Conservation (phyloP, 2,888 invertebrate species). For the Microctonus brassicae region DNA sequence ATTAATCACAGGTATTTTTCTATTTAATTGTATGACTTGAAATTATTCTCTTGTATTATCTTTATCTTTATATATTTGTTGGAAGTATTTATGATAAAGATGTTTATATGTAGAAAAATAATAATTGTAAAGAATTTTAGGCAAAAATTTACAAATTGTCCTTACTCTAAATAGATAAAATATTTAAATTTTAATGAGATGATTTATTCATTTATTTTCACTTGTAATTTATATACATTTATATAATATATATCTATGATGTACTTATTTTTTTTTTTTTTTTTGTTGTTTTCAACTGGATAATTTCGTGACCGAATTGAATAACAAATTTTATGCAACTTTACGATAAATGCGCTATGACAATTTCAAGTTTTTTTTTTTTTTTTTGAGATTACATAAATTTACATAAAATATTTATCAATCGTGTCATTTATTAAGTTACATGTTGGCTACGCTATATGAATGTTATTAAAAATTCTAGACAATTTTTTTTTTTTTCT, state of each 20-base stretch:
- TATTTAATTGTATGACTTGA: not conserved
- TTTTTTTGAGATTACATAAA: slow-evolving; percentile 17
- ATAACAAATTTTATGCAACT: not conserved
- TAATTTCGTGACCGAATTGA: not conserved
- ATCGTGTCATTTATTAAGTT: not conserved
- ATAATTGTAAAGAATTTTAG: not conserved
- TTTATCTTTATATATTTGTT: not conserved
- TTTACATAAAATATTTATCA: slow-evolving; percentile 5
- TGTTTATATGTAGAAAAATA: not conserved
- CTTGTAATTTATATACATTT: not conserved
- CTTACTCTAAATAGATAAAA: slow-evolving; percentile 10
- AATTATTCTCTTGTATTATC: not conserved
- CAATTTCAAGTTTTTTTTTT: not conserved
- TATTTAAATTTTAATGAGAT: not conserved
- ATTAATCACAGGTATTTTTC: not conserved
- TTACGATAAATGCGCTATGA: not conserved
- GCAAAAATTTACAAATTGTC: not conserved
- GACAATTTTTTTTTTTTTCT: no score
- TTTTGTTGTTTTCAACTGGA: not conserved
- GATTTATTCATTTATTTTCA: not conserved
- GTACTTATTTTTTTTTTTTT: not conserved
- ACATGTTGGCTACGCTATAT: no score
- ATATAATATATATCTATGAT: not conserved
- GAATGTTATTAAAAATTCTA: no score
- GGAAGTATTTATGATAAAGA: not conserved